These are phyloP conservation scores for Villa cingulata DNA, from an alignment of 2,888 invertebrate species.

Conservation along the genomic window DNA sequence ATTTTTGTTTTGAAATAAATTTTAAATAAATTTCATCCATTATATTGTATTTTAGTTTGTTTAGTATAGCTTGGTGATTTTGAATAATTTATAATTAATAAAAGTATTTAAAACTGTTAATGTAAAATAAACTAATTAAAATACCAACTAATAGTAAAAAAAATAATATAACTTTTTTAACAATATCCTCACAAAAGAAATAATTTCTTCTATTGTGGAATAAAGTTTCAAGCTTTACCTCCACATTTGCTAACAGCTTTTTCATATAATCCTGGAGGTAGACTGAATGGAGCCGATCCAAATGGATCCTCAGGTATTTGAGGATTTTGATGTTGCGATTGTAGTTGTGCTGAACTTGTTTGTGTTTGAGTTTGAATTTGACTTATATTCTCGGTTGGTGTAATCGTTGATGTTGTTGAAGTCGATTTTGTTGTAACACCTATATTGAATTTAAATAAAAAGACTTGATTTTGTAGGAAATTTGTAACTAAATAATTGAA, in stretches of 20 bases:
- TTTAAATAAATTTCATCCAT: no score
- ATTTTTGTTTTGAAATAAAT: no score
- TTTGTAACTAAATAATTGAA: constrained; percentile 5
- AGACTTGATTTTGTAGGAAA: not conserved
- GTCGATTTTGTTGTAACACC: constrained; percentile 34
- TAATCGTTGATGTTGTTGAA: constrained; percentile 32
- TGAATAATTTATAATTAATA: no score
- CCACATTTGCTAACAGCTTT: constrained; percentile 36
- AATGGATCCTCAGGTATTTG: constrained; percentile 58
- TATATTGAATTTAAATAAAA: constrained; percentile 9
- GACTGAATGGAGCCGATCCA: constrained; percentile 67
- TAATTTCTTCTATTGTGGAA: no score
- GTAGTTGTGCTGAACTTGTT: not conserved
- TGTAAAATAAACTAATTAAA: no score
- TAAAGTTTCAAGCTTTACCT: constrained; percentile 36
- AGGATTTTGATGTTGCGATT: constrained; percentile 10
- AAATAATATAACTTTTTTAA: no score
- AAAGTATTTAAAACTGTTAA: no score
- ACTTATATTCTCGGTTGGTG: constrained; percentile 28
- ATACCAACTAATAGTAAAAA: no score
- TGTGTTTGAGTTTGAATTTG: not conserved
- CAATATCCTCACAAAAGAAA: no score
- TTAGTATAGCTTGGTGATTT: no score
- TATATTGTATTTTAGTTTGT: no score
- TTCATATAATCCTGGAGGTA: constrained; percentile 42